Percentiles rank a stretch among this genome's conserved stretches.
phyloP scores from a whole-genome alignment of 2,113 vertebrate species.

The Leptobrachium ailaonicum region DNA sequence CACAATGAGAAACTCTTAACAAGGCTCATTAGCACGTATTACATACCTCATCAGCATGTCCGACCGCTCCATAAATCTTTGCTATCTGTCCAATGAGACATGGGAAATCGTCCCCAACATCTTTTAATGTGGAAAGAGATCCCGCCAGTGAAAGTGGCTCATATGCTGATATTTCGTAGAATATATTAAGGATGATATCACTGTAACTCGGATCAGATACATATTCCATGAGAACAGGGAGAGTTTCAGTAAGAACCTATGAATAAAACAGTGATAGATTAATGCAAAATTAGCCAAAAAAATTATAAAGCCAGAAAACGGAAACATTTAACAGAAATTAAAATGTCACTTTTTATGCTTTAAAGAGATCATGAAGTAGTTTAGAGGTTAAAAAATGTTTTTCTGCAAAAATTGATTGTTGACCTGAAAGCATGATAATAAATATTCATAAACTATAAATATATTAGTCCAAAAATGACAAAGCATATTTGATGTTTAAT shows the following conservation, averaged over 20 bases:
- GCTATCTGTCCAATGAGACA: constrained; percentile 79
- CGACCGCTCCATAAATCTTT: constrained; percentile 87
- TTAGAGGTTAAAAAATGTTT: no score
- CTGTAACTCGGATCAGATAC: constrained; percentile 73
- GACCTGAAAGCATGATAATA: no score
- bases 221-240: constrained; percentile 73
- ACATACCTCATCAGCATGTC: constrained; percentile 80
- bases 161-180: constrained; percentile 78
- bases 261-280: background rate
- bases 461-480: no score
- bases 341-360: no score
- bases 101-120: constrained; percentile 72
- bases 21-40: background rate
- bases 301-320: no score
- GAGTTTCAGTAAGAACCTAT: constrained; percentile 79
- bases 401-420: no score
- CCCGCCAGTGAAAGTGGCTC: constrained; percentile 74
- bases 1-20: background rate
- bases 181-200: constrained; percentile 74
- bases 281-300: no score
- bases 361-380: no score
- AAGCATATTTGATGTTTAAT: no score
- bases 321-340: no score
- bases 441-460: no score
- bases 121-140: constrained; percentile 76